Conservation (phyloP, 2,888 invertebrate species). For the Andrena minutula region DNA sequence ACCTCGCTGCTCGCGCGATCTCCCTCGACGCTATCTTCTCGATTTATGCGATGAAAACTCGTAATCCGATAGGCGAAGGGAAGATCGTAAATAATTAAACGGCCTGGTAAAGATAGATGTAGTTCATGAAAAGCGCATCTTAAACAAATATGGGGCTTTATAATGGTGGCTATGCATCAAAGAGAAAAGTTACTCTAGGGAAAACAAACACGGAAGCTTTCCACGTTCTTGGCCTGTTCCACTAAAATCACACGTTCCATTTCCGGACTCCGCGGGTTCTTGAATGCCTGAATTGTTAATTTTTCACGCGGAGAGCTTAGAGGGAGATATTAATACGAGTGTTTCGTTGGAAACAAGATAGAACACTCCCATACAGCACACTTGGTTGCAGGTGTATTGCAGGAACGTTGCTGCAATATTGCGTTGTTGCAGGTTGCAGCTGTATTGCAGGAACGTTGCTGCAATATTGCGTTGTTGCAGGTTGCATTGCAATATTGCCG, state of each 20-base stretch:
- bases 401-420: no score
- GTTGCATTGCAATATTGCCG: no score
- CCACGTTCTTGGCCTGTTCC: background rate
- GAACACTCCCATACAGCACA: no score
- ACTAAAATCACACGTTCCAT: background rate
- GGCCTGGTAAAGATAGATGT: background rate
- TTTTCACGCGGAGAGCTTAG: background rate
- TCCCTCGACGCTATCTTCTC: background rate
- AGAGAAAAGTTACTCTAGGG: constrained; percentile 17
- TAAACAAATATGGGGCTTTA: constrained; percentile 36
- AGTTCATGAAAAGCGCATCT: constrained; percentile 7
- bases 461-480: no score
- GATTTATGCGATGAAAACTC: background rate
- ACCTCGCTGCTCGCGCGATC: background rate
- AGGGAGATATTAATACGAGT: background rate
- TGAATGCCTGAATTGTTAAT: background rate
- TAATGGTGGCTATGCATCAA: constrained; percentile 1
- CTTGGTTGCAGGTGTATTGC: no score
- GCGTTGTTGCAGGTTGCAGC: no score
- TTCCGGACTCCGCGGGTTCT: background rate
- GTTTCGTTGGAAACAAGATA: background rate
- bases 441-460: no score
- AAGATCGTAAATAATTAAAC: constrained; percentile 11
- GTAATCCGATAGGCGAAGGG: background rate
- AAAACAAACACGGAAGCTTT: constrained; percentile 34